A percentile compares a stretch with the other conserved stretches of the same genome.
Evolutionary conservation across 2,888 invertebrate genomes (phyloP).

Genomic region (Eupelmus urozonus): DNA sequence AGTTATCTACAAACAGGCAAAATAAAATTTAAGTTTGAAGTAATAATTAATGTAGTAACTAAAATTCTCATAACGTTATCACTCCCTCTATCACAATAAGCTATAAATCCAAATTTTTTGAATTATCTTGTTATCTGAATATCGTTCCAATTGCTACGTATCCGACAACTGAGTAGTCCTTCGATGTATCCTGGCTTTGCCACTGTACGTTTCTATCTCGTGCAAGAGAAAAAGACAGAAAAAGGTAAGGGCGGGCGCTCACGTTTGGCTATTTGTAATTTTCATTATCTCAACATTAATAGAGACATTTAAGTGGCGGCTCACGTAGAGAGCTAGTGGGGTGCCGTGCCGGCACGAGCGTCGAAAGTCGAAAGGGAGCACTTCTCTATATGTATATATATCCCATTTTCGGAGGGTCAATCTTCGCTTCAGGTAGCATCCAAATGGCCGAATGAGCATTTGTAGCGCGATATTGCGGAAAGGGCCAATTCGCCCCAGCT

Average conservation of each 20-base stretch:
- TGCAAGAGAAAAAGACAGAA: background rate
- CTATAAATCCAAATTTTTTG: slow-evolving; percentile 35
- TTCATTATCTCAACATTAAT: slow-evolving; percentile 76
- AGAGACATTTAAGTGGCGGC: slow-evolving; percentile 73
- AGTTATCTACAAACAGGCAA: background rate
- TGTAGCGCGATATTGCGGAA: slow-evolving; percentile 48
- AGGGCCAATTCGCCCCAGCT: slow-evolving; percentile 38
- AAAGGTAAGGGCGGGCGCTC: slow-evolving; percentile 40
- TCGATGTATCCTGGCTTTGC: slow-evolving; percentile 3
- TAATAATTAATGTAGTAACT: slow-evolving; percentile 7
- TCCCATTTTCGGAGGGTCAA: slow-evolving; percentile 51
- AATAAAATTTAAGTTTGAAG: background rate
- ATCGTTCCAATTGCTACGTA: slow-evolving; percentile 8
- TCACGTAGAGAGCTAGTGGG: slow-evolving; percentile 73
- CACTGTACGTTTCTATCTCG: background rate
- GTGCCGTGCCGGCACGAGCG: slow-evolving; percentile 27
- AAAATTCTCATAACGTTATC: slow-evolving; percentile 30
- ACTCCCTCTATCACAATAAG: background rate
- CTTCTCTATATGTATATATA: background rate
- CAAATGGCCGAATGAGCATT: slow-evolving; percentile 52
- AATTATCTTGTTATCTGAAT: slow-evolving; percentile 4
- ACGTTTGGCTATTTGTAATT: slow-evolving; percentile 76
- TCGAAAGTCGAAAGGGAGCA: slow-evolving; percentile 43
- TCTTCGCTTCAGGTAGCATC: slow-evolving; percentile 52
- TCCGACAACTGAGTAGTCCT: slow-evolving; percentile 20